These are phyloP conservation scores for Drosophila ficusphila DNA, from an alignment of 1,140 invertebrate genomes.

Conservation along the genomic window DNA sequence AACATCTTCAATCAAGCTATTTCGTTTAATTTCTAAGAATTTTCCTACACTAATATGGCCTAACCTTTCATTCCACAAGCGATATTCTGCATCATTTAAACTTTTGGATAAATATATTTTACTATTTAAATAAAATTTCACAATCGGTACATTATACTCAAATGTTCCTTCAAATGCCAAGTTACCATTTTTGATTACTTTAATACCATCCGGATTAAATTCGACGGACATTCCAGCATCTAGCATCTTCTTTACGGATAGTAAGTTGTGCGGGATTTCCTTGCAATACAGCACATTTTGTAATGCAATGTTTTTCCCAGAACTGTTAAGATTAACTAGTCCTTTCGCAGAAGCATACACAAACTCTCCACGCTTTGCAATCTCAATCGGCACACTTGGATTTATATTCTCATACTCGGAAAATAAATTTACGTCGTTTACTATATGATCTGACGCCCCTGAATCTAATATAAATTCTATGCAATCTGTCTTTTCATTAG, in stretches of 20 bases:
- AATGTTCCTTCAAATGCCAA: not conserved
- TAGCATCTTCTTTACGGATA: not conserved
- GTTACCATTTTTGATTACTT: not conserved
- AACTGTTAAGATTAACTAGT: not conserved
- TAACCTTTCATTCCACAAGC: too few species aligned
- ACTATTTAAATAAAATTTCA: slow-evolving; percentile 41
- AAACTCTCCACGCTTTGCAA: not conserved
- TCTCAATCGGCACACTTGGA: slow-evolving; percentile 21
- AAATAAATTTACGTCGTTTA: slow-evolving; percentile 63
- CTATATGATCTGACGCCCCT: slow-evolving; percentile 42
- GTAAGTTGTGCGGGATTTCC: slow-evolving; percentile 1
- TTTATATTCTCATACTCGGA: slow-evolving; percentile 25
- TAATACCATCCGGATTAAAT: slow-evolving; percentile 5
- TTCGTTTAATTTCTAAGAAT: too few species aligned
- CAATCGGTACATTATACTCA: slow-evolving; percentile 1
- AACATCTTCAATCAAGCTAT: too few species aligned
- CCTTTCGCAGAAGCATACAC: not conserved
- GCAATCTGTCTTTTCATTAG: not conserved
- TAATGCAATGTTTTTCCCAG: not conserved
- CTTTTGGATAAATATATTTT: slow-evolving; percentile 27
- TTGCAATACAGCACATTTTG: slow-evolving; percentile 11
- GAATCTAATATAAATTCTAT: slow-evolving; percentile 65
- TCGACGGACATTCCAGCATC: slow-evolving; percentile 3
- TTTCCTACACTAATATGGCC: too few species aligned
- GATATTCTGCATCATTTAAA: not conserved